These are phyloP conservation scores for Actias luna DNA, from an alignment of 2,888 invertebrate genomes.

Conservation along the genomic window DNA sequence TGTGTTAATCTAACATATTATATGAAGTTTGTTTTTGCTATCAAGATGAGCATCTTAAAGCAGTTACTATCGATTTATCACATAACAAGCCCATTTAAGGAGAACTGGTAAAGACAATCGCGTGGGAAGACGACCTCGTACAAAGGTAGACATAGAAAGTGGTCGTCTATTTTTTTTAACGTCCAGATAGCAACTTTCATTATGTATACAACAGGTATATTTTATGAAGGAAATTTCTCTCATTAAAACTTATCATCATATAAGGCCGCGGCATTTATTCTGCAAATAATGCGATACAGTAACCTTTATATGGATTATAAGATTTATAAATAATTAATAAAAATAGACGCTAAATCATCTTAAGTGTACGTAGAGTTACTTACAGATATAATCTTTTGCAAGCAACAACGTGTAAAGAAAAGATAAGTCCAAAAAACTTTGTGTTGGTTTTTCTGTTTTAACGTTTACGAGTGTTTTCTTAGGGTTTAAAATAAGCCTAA, in stretches of 20 bases:
- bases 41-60: not conserved
- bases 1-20: not conserved
- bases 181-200: slow-evolving; percentile 45
- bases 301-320: too few relatives aligned
- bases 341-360: too few relatives aligned
- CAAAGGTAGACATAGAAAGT: slow-evolving; percentile 51
- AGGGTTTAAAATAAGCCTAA: too few relatives aligned
- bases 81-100: not conserved
- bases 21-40: not conserved
- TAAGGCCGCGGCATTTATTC: too few relatives aligned
- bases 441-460: too few relatives aligned
- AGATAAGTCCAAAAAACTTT: too few relatives aligned
- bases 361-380: too few relatives aligned
- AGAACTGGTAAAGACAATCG: slow-evolving; percentile 44
- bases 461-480: too few relatives aligned
- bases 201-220: slow-evolving; percentile 29
- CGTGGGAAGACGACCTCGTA: slow-evolving; percentile 61
- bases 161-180: slow-evolving; percentile 23
- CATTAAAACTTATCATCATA: slow-evolving; percentile 17
- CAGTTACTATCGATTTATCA: not conserved
- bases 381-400: too few relatives aligned
- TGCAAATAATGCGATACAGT: too few relatives aligned
- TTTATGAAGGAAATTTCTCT: slow-evolving; percentile 22
- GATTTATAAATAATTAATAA: too few relatives aligned
- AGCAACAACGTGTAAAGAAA: too few relatives aligned